Base-by-base conservation (phyloP, 2,113 vertebrate genomes). In the Pituophis catenifer region DNA sequence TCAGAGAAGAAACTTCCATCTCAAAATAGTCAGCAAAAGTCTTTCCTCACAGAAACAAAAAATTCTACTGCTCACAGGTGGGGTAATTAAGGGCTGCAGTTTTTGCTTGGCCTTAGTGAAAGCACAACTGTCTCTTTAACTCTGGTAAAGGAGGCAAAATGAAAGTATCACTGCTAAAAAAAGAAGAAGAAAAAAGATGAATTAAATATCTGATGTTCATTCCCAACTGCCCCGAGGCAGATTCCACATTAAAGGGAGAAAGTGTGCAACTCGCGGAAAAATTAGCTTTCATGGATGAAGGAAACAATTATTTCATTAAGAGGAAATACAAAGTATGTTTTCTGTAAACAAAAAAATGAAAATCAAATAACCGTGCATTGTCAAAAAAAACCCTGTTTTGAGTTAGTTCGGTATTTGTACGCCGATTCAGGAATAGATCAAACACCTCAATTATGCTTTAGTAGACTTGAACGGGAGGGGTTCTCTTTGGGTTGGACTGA, bases 251-350 rank as follows among this genome's bases (percentile, higher is more conserved):
- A 93, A 91, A 91, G 59, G 44, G 44, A 50, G 33, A 75, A 86
- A 91, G 52, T 70, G 85, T 81, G 54, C 52, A 88, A 70, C 57
- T 57, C 1, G 33, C 33, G 2, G 85, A 93, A 53, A 89, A 92
- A 88, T 19, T 86, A 91, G 23, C 38, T 91, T 88, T 38, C 62
- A 85, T 55, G 86, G 86, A 21, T 38, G 88, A 86, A 89, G 65
- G 70, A 90, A 89, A 50, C 86, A 89, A 85, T 95, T 94, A 94
- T 92, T 93, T 97, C 95, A 97, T 96, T 95, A 94, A 95, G 94
- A 96, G 93, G 48, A 75, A 89, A 88, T 59, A 93, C 95, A 95
- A 93, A 93, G 93, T 92, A 94, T 91, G 50, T 15, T 90, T 93
- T 70, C 15, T 13, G 29, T 33, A 70, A 70, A 33, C 65, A 91